These are phyloP conservation scores for Chelon labrosus DNA, from an alignment of 2,797 vertebrate species.

Conservation along the genomic window DNA sequence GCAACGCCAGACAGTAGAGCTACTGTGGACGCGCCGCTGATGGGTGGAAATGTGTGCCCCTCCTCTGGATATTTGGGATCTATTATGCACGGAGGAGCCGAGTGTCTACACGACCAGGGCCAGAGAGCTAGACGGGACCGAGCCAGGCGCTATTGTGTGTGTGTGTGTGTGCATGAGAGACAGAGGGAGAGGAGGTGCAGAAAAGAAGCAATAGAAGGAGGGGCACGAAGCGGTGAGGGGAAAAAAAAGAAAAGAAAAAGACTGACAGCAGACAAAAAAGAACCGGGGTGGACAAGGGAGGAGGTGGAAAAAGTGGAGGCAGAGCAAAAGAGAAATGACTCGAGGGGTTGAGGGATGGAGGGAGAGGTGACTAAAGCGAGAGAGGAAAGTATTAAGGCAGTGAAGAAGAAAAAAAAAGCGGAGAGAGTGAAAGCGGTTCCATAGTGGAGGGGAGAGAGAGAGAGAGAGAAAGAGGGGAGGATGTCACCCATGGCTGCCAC, in stretches of 20 bases:
- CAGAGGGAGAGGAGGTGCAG: slow-evolving; percentile 15
- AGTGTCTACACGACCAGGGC: slow-evolving; percentile 65
- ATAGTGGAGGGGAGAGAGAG: slow-evolving; percentile 84
- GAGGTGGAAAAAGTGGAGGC: slow-evolving; percentile 77
- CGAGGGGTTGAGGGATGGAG: slow-evolving; percentile 79
- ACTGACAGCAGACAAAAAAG: slow-evolving; percentile 80
- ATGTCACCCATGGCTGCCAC: slow-evolving; percentile 98
- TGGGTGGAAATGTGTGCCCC: slow-evolving; percentile 44
- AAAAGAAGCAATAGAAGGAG: slow-evolving; percentile 60
- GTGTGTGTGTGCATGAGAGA: slow-evolving; percentile 23
- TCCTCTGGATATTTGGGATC: slow-evolving; percentile 64
- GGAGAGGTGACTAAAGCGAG: slow-evolving; percentile 75
- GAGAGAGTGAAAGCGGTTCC: slow-evolving; percentile 61
- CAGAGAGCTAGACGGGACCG: slow-evolving; percentile 64
- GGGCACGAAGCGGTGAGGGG: slow-evolving; percentile 50
- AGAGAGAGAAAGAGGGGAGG: slow-evolving; percentile 79
- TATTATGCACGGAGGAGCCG: slow-evolving; percentile 71
- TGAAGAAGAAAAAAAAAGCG: slow-evolving; percentile 56
- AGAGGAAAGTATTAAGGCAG: slow-evolving; percentile 68
- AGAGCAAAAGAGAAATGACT: slow-evolving; percentile 78
- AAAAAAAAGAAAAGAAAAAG: slow-evolving; percentile 57
- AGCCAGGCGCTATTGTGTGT: slow-evolving; percentile 63
- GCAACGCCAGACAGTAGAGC: slow-evolving; percentile 41
- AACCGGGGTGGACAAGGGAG: slow-evolving; percentile 47
- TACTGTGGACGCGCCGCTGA: slow-evolving; percentile 45